phyloP scores from a whole-genome alignment of 2,888 invertebrate genomes.

The Melipona beecheii region DNA sequence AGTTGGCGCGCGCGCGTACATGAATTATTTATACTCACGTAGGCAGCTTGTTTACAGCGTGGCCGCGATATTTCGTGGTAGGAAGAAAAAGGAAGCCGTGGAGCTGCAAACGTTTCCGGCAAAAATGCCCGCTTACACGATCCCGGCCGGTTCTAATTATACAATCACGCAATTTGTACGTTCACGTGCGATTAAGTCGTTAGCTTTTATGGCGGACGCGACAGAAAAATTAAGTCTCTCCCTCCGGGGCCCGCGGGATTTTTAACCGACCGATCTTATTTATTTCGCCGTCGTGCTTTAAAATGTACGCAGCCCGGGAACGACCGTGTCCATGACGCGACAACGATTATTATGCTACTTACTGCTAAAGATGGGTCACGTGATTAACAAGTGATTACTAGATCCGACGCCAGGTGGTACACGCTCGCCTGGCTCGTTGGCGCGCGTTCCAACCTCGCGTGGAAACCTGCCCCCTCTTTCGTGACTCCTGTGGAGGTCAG shows the following conservation, averaged over 20 bases:
- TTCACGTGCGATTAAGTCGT: conserved; percentile 63
- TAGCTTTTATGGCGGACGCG: conserved; percentile 45
- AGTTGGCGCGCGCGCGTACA: conserved; percentile 3
- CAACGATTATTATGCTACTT: conserved; percentile 48
- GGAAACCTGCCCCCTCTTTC: not conserved
- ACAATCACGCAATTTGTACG: conserved; percentile 58
- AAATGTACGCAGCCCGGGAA: not conserved
- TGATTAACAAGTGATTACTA: conserved; percentile 27
- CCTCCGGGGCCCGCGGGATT: not conserved
- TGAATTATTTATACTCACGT: conserved; percentile 50
- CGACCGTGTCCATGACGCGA: conserved; percentile 10
- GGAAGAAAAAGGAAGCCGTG: conserved; percentile 3
- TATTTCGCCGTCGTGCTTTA: conserved; percentile 8
- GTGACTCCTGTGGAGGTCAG: not conserved
- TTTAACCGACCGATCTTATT: conserved; percentile 34
- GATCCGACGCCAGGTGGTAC: conserved; percentile 17
- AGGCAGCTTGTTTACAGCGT: conserved; percentile 42
- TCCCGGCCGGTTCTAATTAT: conserved; percentile 45
- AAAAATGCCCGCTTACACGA: conserved; percentile 34
- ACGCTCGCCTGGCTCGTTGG: not conserved
- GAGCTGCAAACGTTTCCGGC: conserved; percentile 30
- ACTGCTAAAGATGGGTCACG: conserved; percentile 21
- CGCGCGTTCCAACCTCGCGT: not conserved
- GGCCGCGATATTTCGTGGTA: conserved; percentile 46
- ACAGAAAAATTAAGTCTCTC: conserved; percentile 26